Conservation (phyloP, 2,113 vertebrate species). For the Macrotus californicus region DNA sequence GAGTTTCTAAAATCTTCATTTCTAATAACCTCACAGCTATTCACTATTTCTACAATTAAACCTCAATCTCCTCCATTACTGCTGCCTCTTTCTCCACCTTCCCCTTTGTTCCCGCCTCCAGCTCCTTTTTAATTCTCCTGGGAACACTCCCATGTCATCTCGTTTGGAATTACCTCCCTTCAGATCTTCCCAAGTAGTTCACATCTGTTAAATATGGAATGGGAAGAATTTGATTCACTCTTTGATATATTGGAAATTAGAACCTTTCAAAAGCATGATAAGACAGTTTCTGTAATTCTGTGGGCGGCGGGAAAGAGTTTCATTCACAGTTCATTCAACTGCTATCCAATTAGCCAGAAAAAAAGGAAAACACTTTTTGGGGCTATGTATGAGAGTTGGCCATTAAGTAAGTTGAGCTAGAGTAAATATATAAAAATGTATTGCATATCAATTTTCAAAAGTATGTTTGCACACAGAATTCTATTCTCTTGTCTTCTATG, state of each 20-base stretch:
- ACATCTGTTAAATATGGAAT: background rate
- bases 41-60: background rate
- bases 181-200: background rate
- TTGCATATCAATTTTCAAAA: conserved; percentile 29
- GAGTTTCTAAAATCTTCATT: background rate
- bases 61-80: background rate
- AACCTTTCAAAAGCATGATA: conserved; percentile 22
- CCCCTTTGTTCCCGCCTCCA: background rate
- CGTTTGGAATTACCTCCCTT: background rate
- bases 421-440: conserved; percentile 28
- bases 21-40: background rate
- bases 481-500: background rate
- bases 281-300: conserved; percentile 7
- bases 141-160: rapidly evolving
- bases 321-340: conserved; percentile 34
- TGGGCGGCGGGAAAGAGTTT: background rate
- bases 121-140: background rate
- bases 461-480: conserved; percentile 29
- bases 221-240: background rate
- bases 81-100: background rate
- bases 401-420: conserved; percentile 37
- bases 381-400: background rate
- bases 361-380: background rate
- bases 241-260: conserved; percentile 9
- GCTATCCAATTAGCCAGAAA: conserved; percentile 38